Conservation (phyloP, 2,888 invertebrate genomes). For the Hoplodrina blanda region DNA sequence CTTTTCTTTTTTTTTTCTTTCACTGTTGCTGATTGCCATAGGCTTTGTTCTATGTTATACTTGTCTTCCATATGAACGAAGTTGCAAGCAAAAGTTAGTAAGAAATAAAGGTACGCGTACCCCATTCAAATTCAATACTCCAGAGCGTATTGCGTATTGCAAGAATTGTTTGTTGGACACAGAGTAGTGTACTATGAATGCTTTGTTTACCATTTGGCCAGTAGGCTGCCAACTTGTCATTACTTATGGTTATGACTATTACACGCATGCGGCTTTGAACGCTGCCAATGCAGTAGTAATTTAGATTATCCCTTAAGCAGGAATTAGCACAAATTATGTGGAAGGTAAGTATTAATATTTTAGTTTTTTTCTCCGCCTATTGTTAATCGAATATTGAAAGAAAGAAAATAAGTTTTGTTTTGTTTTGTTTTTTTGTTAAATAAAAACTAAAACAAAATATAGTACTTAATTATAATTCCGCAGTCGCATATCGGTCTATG, state of each 20-base stretch:
- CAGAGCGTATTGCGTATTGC: background rate
- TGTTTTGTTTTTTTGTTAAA: no score
- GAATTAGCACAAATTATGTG: background rate
- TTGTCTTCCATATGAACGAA: no score
- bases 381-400: no score
- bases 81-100: no score
- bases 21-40: no score
- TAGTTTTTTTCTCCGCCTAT: background rate
- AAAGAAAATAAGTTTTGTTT: no score
- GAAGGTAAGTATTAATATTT: background rate
- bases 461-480: no score
- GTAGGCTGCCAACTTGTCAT: constrained; percentile 41
- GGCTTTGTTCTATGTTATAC: no score
- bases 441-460: no score
- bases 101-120: background rate
- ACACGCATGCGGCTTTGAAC: constrained; percentile 25
- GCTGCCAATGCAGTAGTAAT: constrained; percentile 42
- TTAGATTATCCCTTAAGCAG: constrained; percentile 9
- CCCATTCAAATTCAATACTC: background rate
- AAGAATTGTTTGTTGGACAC: constrained; percentile 27
- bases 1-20: no score
- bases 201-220: constrained; percentile 32
- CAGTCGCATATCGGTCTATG: no score
- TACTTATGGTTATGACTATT: constrained; percentile 31
- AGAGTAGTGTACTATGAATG: constrained; percentile 11